Base-by-base conservation (phyloP, 2,113 vertebrate genomes). In the Thunnus maccoyii region DNA sequence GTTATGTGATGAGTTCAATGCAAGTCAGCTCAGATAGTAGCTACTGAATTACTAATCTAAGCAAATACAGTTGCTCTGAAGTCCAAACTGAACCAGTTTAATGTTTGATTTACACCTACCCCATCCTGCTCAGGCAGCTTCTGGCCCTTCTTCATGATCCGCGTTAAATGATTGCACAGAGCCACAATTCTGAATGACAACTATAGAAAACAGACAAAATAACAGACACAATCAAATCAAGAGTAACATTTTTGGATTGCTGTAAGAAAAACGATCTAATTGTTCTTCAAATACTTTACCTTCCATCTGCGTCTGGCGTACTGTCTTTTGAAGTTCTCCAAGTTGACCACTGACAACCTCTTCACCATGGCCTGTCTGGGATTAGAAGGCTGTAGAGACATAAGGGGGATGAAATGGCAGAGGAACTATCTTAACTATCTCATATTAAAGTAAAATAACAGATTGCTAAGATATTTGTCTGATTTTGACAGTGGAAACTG, bases 291-390 rank as follows among this genome's bases (percentile, higher is more conserved):
- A 9, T 16, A 17, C 20, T 80, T 70, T 92, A 99, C 98, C 97
- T 98, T 99, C 98, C 98, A 99, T 41, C 97, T 91, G 66, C 97
- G 95, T 56, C 97, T 92, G 76, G 95, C 96, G 0, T 99, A 97
- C 22, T 97, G 97, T 88, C 94, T 96, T 92, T 92, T 97, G 92
- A 99, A 99, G 91, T 98, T 99, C 89, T 98, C 96, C 92, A 99
- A 87, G 93, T 99, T 99, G 88, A 99, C 92, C 76, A 95, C 89
- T 1, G 98, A 99, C 60, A 96, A 92, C 83, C 97, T 93, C 85
- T 97, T 96, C 82, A 97, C 97, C 93, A 98, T 89, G 70, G 96
- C 96, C 84, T 99, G 97, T 57, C 90, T 94, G 48, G 93, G 92
- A 92, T 98, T 96, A 88, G 88, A 77, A 0, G 98, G 98, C 98